A percentile compares a stretch with the other conserved stretches of the same genome.
phyloP scores from a whole-genome alignment of 2,888 invertebrate genomes.

The Zhuqinia jingwanae region DNA sequence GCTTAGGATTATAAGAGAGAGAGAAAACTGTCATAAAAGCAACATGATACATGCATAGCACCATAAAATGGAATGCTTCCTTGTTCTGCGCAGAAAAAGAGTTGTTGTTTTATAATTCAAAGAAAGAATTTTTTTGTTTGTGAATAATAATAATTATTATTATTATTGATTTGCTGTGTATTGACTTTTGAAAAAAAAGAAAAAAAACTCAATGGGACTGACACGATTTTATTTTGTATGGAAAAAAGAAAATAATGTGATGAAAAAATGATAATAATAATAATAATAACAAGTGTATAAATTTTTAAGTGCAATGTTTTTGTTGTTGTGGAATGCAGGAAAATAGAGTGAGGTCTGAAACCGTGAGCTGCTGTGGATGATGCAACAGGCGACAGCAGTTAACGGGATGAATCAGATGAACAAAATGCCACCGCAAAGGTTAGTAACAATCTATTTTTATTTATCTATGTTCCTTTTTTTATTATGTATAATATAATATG shows the following conservation, averaged over 20 bases:
- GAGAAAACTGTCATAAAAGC: neutral
- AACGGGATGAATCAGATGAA: constrained; percentile 79
- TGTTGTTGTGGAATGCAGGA: constrained; percentile 72
- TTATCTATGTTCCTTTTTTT: neutral
- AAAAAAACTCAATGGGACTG: constrained; percentile 16
- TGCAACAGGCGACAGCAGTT: constrained; percentile 79
- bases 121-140: too few species aligned
- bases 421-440: constrained; percentile 79
- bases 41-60: too few species aligned
- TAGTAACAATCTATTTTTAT: constrained; percentile 58
- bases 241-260: too few species aligned
- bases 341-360: constrained; percentile 76
- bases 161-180: neutral
- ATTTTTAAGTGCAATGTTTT: constrained; percentile 42
- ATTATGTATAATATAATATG: too few species aligned
- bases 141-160: neutral
- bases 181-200: neutral
- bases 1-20: neutral
- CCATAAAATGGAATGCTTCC: too few species aligned
- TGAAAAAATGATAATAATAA: too few species aligned
- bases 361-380: constrained; percentile 77
- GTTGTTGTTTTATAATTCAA: too few species aligned
- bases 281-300: constrained; percentile 28
- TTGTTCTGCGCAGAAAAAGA: too few species aligned
- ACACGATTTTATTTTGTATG: neutral